These are phyloP conservation scores for Phyllotreta striolata DNA, from an alignment of 2,888 invertebrate genomes.

Conservation along the genomic window DNA sequence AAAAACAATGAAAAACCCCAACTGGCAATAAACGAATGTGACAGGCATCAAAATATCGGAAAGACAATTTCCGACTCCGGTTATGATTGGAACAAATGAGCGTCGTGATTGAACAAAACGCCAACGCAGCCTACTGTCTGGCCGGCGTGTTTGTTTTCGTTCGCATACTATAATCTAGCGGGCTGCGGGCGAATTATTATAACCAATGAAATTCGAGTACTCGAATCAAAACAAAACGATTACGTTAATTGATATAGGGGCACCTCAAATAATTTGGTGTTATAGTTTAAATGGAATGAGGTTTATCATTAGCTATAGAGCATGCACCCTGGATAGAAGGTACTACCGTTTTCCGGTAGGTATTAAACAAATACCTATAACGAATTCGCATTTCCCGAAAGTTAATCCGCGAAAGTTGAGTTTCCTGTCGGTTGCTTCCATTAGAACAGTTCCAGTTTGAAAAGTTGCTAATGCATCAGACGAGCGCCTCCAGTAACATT, in stretches of 20 bases:
- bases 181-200: slow-evolving; percentile 56
- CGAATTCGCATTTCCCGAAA: too few relatives aligned
- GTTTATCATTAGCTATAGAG: too few relatives aligned
- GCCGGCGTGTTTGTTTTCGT: slow-evolving; percentile 52
- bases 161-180: slow-evolving; percentile 39
- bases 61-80: slow-evolving; percentile 57
- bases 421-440: slow-evolving; percentile 50
- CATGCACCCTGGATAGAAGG: too few relatives aligned
- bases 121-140: slow-evolving; percentile 40
- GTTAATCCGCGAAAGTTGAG: too few relatives aligned
- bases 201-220: slow-evolving; percentile 56
- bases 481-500: slow-evolving; percentile 54
- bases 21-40: slow-evolving; percentile 49
- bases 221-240: slow-evolving; percentile 52
- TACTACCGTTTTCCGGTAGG: too few relatives aligned
- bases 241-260: slow-evolving; percentile 49
- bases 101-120: slow-evolving; percentile 51
- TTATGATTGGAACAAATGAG: slow-evolving; percentile 57
- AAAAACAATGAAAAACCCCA: slow-evolving; percentile 29
- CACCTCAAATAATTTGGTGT: slow-evolving; percentile 37
- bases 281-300: not conserved
- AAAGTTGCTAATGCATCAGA: slow-evolving; percentile 59
- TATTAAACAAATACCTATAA: too few relatives aligned
- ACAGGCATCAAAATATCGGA: slow-evolving; percentile 51
- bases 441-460: slow-evolving; percentile 54